Evolutionary conservation across 2,888 invertebrate genomes (phyloP), one percentile per base, ranked within the genome.

Genomic region (Drosophila kanekoi): DNA sequence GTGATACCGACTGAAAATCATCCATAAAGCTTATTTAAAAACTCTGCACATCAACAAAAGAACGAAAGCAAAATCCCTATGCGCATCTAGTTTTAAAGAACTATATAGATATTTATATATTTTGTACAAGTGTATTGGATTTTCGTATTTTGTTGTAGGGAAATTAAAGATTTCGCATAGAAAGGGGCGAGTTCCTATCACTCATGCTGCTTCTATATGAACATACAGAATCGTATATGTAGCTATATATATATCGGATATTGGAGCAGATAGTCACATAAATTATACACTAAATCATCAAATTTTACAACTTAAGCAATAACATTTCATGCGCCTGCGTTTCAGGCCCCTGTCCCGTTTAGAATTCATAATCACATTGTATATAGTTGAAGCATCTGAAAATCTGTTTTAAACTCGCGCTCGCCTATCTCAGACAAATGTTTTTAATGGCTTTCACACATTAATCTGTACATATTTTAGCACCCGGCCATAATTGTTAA

Each of bases 1-100:
- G 64, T 75, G 59, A 70, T 72, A 78, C 73, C 78, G 86, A 86
- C 86, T 88, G 86, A 86, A 68, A 80, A 84, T 79, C 82, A 86
- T 86, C 87, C 83, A 54, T 81, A 82, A 75, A 66, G 16, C 52
- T 62, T 59, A 66, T 73, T 54, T 48, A 51, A 51, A 48, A 43
- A 54, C 58, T 40, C 35, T 56, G 61, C 70, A n/a, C n/a, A n/a
- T n/a, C 49, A 44, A 68, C 18, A 52, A 59, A 43, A 64, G 61
- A 54, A 18, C 18, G n/a, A n/a, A n/a, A n/a, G n/a, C n/a, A n/a
- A n/a, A n/a, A n/a, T n/a, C n/a, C n/a, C 38, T n/a, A 57, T 41
- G 53, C 41, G 20, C 20, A 2, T 18, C 18, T 18, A n/a, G n/a
- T n/a, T n/a, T n/a, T n/a, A n/a, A n/a, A n/a, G n/a, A n/a, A n/a